These are phyloP conservation scores for Chironomus tepperi DNA, from an alignment of 1,140 invertebrate genomes.

Conservation along the genomic window DNA sequence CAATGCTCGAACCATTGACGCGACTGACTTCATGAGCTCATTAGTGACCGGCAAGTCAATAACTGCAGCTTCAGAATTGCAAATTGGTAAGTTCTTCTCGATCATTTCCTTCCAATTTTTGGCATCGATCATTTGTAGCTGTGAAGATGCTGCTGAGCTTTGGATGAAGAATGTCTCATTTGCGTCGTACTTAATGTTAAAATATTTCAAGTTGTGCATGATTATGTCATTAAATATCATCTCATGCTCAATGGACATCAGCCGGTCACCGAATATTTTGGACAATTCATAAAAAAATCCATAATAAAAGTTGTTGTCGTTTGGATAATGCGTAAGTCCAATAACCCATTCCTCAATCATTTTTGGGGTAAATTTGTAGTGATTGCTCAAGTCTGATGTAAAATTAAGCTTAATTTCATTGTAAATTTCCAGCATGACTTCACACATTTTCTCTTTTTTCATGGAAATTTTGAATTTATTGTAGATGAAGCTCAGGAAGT, in stretches of 20 bases:
- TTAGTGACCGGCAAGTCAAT: conserved; percentile 51
- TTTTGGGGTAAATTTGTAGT: conserved; percentile 40
- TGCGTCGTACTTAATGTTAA: conserved; percentile 30
- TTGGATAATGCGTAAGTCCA: conserved; percentile 33
- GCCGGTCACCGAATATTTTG: conserved; percentile 67
- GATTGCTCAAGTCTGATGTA: conserved; percentile 28
- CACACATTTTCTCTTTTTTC: conserved; percentile 20
- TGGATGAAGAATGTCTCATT: conserved; percentile 34
- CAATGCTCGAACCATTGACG: conserved; percentile 53
- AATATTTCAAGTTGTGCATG: conserved; percentile 28
- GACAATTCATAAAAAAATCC: conserved; percentile 54
- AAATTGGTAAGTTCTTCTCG: conserved; percentile 35
- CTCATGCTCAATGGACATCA: conserved; percentile 57
- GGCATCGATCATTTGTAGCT: conserved; percentile 37
- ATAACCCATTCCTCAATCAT: conserved; percentile 37
- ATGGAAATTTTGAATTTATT: neutral
- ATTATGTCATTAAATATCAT: conserved; percentile 19
- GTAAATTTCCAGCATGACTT: conserved; percentile 30
- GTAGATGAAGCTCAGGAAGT: neutral
- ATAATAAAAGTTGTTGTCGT: conserved; percentile 35
- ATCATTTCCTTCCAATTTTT: conserved; percentile 50
- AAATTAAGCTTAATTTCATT: conserved; percentile 28
- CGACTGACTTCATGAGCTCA: conserved; percentile 56
- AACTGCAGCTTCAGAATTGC: conserved; percentile 34
- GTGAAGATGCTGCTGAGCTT: conserved; percentile 35